Evolutionary conservation across 1,140 invertebrate species (phyloP), one percentile per base, ranked within the genome.

Genomic region (Olivierus martensii): DNA sequence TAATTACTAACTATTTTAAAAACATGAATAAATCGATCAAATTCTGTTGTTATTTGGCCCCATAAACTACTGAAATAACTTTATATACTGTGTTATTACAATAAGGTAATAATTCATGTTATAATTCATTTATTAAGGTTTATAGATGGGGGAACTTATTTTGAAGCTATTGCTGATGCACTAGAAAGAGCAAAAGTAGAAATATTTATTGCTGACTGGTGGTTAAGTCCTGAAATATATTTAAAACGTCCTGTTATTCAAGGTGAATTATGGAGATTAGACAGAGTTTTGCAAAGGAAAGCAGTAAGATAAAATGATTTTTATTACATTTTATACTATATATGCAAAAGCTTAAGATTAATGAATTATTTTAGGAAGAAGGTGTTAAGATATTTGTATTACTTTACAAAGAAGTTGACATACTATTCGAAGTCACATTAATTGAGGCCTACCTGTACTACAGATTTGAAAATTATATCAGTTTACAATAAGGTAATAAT

Each of bases 121-220:
- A n/a, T n/a, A n/a, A n/a, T n/a, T n/a, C n/a, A n/a, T n/a, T n/a
- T n/a, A n/a, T n/a, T n/a, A n/a, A 73, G 71, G 71, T 88, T 92
- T 67, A 85, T 94, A 3, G 92, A 97, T 71, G 91, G 88, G 3
- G 73, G 78, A 1, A 71, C 73, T 39, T 94, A 94, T 66, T 88
- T 95, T 78, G 77, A 82, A 6, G 83, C 87, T 3, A 81, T 94
- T 3, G 90, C 89, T 0, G 85, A 93, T 65, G 86, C 83, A 3
- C 69, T 96, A 57, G 87, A 94, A 67, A 73, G 75, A 46, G 92
- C 92, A 2, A 81, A 78, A 56, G 87, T 94, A 71, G 91, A 97
- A 74, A 91, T 97, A 55, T 93, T 87, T 67, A 95, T 97, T 28
- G 84, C 90, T 0, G 91, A 95, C 67, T 97, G 92, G 91, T 95